phyloP scores from a whole-genome alignment of 2,797 vertebrate species.

The Phrynocephalus forsythii region DNA sequence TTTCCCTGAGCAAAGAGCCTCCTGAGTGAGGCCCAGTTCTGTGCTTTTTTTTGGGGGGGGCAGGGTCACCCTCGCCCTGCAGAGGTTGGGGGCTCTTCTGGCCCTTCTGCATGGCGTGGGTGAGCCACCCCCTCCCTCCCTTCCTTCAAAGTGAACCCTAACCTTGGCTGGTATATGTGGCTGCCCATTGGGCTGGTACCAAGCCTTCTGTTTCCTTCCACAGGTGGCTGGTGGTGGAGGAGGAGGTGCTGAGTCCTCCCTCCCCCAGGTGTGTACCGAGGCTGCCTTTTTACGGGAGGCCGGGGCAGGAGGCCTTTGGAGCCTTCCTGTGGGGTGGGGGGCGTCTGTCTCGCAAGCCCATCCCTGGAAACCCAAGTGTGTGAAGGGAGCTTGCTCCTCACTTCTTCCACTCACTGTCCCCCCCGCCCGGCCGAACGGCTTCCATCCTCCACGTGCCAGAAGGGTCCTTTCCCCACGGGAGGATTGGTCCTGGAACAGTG shows the following conservation, averaged over 20 bases:
- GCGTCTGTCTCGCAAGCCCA: slow-evolving; percentile 10
- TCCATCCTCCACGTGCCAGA: too few relatives aligned
- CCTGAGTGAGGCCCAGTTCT: too few relatives aligned
- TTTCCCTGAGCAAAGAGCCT: too few relatives aligned
- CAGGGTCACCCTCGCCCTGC: too few relatives aligned
- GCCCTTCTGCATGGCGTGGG: neutral
- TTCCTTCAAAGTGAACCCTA: slow-evolving; percentile 72
- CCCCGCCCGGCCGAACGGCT: too few relatives aligned
- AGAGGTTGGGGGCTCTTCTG: too few relatives aligned
- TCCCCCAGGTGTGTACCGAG: slow-evolving; percentile 85
- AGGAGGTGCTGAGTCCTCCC: slow-evolving; percentile 84
- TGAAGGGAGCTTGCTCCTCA: neutral
- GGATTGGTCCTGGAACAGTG: too few relatives aligned
- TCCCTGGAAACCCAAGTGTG: slow-evolving; percentile 47
- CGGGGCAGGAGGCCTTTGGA: slow-evolving; percentile 41
- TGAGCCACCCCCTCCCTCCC: neutral
- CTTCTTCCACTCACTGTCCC: too few relatives aligned
- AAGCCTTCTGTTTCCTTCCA: slow-evolving; percentile 88
- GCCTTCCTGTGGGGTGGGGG: neutral
- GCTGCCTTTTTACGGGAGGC: slow-evolving; percentile 34
- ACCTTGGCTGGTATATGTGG: slow-evolving; percentile 86
- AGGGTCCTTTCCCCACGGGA: too few relatives aligned
- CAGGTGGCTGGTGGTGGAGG: slow-evolving; percentile 86
- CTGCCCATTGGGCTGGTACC: slow-evolving; percentile 85
- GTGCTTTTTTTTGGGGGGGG: too few relatives aligned